phyloP scores from a whole-genome alignment of 2,888 invertebrate species.

The Acrocera orbiculus region DNA sequence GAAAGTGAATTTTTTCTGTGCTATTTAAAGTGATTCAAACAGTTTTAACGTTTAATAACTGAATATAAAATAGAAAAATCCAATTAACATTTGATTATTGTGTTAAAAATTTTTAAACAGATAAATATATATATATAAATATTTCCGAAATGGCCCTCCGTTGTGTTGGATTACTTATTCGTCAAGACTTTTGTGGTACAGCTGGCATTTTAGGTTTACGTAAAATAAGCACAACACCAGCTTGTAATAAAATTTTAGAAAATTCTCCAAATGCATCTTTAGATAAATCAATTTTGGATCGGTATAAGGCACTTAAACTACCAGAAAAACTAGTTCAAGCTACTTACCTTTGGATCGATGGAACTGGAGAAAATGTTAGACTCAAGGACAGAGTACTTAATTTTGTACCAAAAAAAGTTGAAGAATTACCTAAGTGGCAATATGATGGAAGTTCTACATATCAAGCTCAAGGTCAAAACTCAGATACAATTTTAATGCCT shows the following conservation, averaged over 20 bases:
- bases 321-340: slow-evolving; percentile 39
- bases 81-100: no score
- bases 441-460: slow-evolving; percentile 58
- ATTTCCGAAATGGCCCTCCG: slow-evolving; percentile 27
- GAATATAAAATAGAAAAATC: no score
- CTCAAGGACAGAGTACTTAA: slow-evolving; percentile 52
- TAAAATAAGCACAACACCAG: slow-evolving; percentile 13
- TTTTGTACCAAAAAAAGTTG: slow-evolving; percentile 39
- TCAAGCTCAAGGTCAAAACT: slow-evolving; percentile 44
- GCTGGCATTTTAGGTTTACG: slow-evolving; percentile 4
- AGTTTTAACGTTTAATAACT: no score
- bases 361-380: slow-evolving; percentile 48
- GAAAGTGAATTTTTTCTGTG: no score
- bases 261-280: slow-evolving; percentile 66
- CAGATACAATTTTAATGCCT: slow-evolving; percentile 59
- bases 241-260: slow-evolving; percentile 13
- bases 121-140: no score
- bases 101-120: no score
- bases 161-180: slow-evolving; percentile 25
- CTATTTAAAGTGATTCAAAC: no score
- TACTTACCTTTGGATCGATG: slow-evolving; percentile 63
- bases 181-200: slow-evolving; percentile 18
- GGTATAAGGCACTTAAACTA: slow-evolving; percentile 49
- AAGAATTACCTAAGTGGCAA: slow-evolving; percentile 56
- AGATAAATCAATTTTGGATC: slow-evolving; percentile 50